Evolutionary conservation across 1,140 invertebrate species (phyloP), one percentile per base, ranked within the genome.

Genomic region (Charaxes varanes): DNA sequence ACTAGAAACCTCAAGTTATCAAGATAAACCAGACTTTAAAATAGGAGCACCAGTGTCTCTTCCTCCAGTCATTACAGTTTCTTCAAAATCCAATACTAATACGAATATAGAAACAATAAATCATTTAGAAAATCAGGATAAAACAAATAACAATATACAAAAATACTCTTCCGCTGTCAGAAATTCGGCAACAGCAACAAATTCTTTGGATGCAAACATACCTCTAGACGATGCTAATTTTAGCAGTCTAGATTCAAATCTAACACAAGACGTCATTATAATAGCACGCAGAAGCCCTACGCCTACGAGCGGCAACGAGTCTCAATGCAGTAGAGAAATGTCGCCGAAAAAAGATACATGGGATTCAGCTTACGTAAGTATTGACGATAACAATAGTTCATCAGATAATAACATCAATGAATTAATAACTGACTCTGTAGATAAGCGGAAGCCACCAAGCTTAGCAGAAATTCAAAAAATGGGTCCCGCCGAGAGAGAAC

Each of bases 341-440:
- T 56, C 60, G 32, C 67, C 70, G n/a, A 78, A 67, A 55, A 72
- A 65, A 59, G 79, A 85, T 41, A 71, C 70, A 34, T 81, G 82
- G 74, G 84, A 85, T 59, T 85, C 84, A 11, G 84, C 84, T 5
- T 85, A 85, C 50, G 80, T 85, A 40, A 85, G 84, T 58, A 85
- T 85, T 22, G 84, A 85, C 40, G 84, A 85, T 31, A 72, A 65
- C 38, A 26, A 37, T 28, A 47, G 28, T 31, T 10, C 15, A 11
- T 38, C 41, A 5, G 41, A 41, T 18, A 34, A 35, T 27, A 26
- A 31, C 19, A 17, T 12, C 2, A 32, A 35, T 26, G 46, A 53
- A 34, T 36, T 14, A 12, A 34, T 47, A 16, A 53, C 17, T 33
- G 66, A 70, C 14, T 33, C 41, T 26, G 19, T 56, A 34, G 53